These are phyloP conservation scores for Oreotrochilus melanogaster DNA, from an alignment of 2,113 vertebrate species.

Conservation along the genomic window DNA sequence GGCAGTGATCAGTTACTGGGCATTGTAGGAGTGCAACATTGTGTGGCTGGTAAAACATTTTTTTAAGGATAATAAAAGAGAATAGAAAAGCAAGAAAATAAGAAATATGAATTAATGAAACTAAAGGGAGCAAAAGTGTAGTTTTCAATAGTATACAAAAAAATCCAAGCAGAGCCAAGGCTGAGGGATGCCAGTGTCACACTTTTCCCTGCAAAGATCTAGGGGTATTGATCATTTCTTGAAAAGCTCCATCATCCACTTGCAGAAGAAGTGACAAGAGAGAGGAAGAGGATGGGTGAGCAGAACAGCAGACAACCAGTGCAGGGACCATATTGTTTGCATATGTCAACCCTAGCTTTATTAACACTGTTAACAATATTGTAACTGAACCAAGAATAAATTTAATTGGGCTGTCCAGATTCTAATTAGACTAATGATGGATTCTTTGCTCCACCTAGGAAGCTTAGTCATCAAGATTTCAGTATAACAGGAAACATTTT, in stretches of 20 bases:
- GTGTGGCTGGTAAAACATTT: not conserved
- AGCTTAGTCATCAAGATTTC: not conserved
- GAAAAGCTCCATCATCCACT: not conserved
- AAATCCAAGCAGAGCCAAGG: not conserved
- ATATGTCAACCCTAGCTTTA: not conserved
- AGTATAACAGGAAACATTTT: not conserved
- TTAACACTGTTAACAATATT: not conserved
- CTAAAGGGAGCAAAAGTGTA: not conserved
- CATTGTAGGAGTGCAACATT: not conserved
- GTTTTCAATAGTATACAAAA: not conserved
- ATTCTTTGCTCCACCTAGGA: not conserved
- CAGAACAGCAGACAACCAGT: not conserved
- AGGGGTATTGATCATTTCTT: not conserved
- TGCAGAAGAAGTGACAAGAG: not conserved
- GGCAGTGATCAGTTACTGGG: not conserved
- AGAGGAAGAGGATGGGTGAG: not conserved
- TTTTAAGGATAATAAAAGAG: not conserved
- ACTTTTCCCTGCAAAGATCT: not conserved
- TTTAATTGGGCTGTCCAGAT: not conserved
- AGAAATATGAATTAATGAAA: not conserved
- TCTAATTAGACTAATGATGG: not conserved
- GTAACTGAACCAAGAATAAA: not conserved
- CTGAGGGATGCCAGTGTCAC: not conserved
- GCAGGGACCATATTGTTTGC: not conserved
- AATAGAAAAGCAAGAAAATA: not conserved